Conservation (phyloP, 2,113 vertebrate species). For the Clupea harengus region DNA sequence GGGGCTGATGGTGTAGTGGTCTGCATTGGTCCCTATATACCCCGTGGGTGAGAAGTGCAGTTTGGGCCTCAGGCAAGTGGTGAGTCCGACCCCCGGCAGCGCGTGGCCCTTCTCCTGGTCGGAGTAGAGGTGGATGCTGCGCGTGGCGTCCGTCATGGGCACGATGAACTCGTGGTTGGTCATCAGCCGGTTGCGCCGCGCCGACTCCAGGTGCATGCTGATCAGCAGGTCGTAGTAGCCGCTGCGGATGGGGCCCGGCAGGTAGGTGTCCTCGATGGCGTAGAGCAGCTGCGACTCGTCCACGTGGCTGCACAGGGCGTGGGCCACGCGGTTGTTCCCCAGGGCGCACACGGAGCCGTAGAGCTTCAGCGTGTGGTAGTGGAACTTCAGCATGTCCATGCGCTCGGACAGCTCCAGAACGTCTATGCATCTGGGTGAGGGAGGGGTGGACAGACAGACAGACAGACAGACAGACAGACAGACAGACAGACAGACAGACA, state of each 20-base stretch:
- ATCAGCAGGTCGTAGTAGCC: slow-evolving; percentile 92
- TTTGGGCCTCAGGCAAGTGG: slow-evolving; percentile 82
- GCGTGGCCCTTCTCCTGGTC: slow-evolving; percentile 62
- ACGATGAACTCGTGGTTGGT: slow-evolving; percentile 93
- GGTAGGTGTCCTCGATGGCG: slow-evolving; percentile 83
- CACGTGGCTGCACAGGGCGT: slow-evolving; percentile 90
- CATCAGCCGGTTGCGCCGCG: slow-evolving; percentile 85
- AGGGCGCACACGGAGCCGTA: slow-evolving; percentile 89
- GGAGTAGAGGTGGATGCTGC: slow-evolving; percentile 79
- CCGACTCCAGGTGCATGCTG: slow-evolving; percentile 87
- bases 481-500: neutral
- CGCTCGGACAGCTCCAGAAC: slow-evolving; percentile 88
- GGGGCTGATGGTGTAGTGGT: slow-evolving; percentile 80
- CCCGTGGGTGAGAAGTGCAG: slow-evolving; percentile 83
- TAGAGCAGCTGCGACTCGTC: slow-evolving; percentile 90
- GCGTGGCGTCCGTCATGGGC: slow-evolving; percentile 84
- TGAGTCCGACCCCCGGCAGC: slow-evolving; percentile 83
- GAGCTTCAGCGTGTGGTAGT: slow-evolving; percentile 85
- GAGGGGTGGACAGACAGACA: neutral
- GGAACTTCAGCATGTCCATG: slow-evolving; percentile 82
- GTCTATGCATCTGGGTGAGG: slow-evolving; percentile 80
- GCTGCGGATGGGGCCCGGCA: slow-evolving; percentile 83
- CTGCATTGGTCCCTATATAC: slow-evolving; percentile 73
- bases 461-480: too few relatives aligned
- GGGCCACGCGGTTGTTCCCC: slow-evolving; percentile 93